A percentile compares a stretch with the other conserved stretches of the same genome.
phyloP scores from a whole-genome alignment of 2,797 vertebrate species.

The Gouania willdenowi region DNA sequence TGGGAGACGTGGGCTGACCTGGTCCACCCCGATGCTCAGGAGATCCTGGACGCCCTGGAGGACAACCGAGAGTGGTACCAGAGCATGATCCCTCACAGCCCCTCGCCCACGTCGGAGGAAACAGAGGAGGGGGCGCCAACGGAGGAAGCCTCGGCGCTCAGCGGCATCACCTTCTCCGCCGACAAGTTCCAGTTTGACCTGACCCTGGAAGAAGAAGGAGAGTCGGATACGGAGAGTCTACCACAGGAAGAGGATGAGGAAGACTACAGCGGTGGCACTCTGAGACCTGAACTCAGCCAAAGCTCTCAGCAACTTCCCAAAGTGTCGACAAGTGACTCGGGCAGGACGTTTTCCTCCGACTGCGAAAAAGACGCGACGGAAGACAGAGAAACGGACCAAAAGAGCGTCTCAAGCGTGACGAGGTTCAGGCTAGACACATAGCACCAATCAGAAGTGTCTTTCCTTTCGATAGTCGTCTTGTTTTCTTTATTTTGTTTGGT shows the following conservation, averaged over 20 bases:
- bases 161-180: conserved; percentile 5
- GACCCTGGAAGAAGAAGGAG: conserved; percentile 83
- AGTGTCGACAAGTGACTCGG: conserved; percentile 30
- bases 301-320: conserved; percentile 15
- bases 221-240: conserved; percentile 72
- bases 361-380: conserved; percentile 49
- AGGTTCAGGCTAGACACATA: conserved; percentile 79
- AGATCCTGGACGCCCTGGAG: conserved; percentile 88
- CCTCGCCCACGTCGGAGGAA: conserved; percentile 65
- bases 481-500: conserved; percentile 46
- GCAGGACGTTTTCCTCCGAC: conserved; percentile 62
- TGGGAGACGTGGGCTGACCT: conserved; percentile 95
- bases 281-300: conserved; percentile 23
- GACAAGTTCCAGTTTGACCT: conserved; percentile 87
- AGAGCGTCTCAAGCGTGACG: conserved; percentile 55
- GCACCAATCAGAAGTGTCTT: conserved; percentile 22
- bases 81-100: conserved; percentile 89
- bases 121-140: conserved; percentile 25
- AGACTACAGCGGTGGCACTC: conserved; percentile 13
- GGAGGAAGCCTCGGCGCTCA: conserved; percentile 19
- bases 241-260: conserved; percentile 70
- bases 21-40: conserved; percentile 90
- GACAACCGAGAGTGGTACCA: conserved; percentile 95
- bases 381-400: conserved; percentile 58
- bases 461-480: conserved; percentile 31